Evolutionary conservation across 1,140 invertebrate species (phyloP), one percentile per base, ranked within the genome.

Genomic region (Popillia japonica): DNA sequence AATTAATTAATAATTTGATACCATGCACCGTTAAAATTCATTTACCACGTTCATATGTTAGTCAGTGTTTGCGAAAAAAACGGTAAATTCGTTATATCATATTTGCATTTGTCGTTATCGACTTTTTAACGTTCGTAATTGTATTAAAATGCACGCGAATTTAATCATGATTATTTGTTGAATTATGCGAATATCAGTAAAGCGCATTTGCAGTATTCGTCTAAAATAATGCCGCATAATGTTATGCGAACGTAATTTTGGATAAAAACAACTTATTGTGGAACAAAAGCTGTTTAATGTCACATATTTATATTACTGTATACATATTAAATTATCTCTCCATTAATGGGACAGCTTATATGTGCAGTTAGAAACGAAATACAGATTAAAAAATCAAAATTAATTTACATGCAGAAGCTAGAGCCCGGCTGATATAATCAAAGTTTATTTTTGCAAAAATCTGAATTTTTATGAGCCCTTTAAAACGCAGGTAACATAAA

Each of bases 1-100:
- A 14, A 55, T 55, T 55, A 55, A 55, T 55, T 55, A 17, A 55
- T 55, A 55, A n/a, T 55, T 55, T n/a, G 48, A 55, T 55, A 55
- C 14, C 48, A 17, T 55, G 48, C 14, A 17, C 14, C 11, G 11
- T 55, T 55, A 14, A 55, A 55, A 55, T 55, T 55, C 48, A 55
- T 55, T 55, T 55, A 55, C 10, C 17, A 6, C 17, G 14, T 17
- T n/a, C 3, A n/a, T 55, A n/a, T 55, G 17, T 55, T 14, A 17
- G 14, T 14, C 48, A 34, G 48, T 17, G 17, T 55, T 55, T 55
- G 14, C 17, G 14, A 17, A 17, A 55, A 55, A 55, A 55, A 55
- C 44, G 11, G 48, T 55, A 14, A n/a, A 55, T 7, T n/a, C 14
- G 2, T 17, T 17, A n/a, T 55, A 17, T 55, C 14, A 55, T 55